Base-by-base conservation (phyloP, 1,140 invertebrate species). In the Phymorhynchus buccinoides region DNA sequence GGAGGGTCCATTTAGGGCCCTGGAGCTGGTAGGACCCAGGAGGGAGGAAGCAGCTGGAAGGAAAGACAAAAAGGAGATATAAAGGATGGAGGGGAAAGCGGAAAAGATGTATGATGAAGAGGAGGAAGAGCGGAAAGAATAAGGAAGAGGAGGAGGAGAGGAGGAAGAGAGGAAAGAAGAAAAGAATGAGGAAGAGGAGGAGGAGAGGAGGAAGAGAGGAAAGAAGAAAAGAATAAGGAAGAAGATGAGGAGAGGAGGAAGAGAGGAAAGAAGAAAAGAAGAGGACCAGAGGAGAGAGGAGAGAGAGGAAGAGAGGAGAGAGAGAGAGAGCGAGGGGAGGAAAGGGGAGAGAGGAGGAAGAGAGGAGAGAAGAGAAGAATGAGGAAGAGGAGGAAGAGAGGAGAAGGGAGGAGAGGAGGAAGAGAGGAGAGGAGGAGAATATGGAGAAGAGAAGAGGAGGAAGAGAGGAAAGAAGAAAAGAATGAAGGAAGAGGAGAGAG, bases 301-400 rank as follows among this genome's bases (percentile, higher is more conserved):
- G n/a, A n/a, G n/a, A n/a, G n/a, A n/a, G n/a, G n/a, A n/a, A n/a
- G n/a, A n/a, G n/a, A n/a, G n/a, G n/a, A n/a, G 71, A 73, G 35
- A 37, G 35, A 73, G 71, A 73, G 30, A n/a, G 30, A n/a, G 30
- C 12, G 30, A n/a, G 71, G 35, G 35, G 71, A n/a, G n/a, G 35
- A 73, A n/a, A n/a, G 35, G 71, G 35, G 30, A n/a, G 35, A 73
- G 71, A 73, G 35, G n/a, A n/a, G 30, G 71, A 73, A 73, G 71
- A 73, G 35, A 37, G 35, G 30, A n/a, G 35, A n/a, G 71, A n/a
- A n/a, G n/a, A n/a, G 30, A n/a, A n/a, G 35, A n/a, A n/a, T 14
- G 71, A n/a, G 30, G 71, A 73, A n/a, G n/a, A n/a, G 30, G 71
- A 73, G 30, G 71, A 73, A n/a, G 30, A n/a, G 30, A n/a, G 71